These are phyloP conservation scores for Herpetotheres cachinnans DNA, from an alignment of 2,113 vertebrate species.

Conservation along the genomic window DNA sequence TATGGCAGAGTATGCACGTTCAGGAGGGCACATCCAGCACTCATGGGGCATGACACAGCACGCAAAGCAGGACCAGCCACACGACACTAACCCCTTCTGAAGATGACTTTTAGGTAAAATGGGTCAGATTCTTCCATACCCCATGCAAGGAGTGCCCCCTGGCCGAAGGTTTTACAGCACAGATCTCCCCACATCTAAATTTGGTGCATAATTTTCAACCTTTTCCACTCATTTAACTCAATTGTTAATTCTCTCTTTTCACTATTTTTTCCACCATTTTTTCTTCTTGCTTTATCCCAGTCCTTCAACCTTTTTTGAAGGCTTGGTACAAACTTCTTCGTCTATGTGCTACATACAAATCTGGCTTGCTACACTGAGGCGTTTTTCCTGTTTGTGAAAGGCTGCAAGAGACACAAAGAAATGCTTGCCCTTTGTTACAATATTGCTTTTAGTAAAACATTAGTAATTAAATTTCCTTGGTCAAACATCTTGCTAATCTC, in stretches of 20 bases:
- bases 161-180: background rate
- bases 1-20: accelerated
- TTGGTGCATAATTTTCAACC: background rate
- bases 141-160: background rate
- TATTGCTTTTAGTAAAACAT: slow-evolving; percentile 3
- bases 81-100: background rate
- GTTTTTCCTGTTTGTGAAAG: background rate
- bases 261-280: background rate
- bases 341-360: background rate
- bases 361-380: background rate
- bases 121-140: background rate
- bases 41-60: background rate
- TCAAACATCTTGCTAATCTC: slow-evolving; percentile 1
- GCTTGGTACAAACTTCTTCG: background rate
- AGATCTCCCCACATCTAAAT: background rate
- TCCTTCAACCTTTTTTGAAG: background rate
- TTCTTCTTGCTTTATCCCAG: background rate
- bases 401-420: background rate
- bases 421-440: background rate
- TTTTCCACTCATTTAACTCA: background rate
- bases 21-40: background rate
- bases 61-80: background rate
- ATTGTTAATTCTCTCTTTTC: background rate
- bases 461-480: slow-evolving; percentile 2
- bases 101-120: background rate